Percentiles rank a stretch among this genome's conserved stretches.
phyloP scores from a whole-genome alignment of 2,113 vertebrate genomes.

The Ranitomeya imitator region DNA sequence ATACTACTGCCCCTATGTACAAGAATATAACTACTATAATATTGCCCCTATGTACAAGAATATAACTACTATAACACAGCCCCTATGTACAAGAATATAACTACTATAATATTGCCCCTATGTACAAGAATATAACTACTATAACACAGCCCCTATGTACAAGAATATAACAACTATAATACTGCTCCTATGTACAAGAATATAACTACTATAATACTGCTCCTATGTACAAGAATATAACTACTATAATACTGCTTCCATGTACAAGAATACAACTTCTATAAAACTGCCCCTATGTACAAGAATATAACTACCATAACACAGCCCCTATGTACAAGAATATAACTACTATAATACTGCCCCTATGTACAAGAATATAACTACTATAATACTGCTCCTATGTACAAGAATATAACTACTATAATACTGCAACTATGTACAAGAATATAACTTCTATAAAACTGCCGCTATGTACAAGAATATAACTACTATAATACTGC shows the following conservation, averaged over 20 bases:
- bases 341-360: neutral
- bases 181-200: neutral
- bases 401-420: slow-evolving; percentile 7
- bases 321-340: neutral
- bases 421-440: neutral
- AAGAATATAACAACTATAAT: slow-evolving; percentile 2
- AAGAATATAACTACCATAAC: slow-evolving; percentile 5
- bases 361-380: neutral
- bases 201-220: slow-evolving; percentile 7
- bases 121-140: too few relatives aligned
- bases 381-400: slow-evolving; percentile 3
- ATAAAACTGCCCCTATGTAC: neutral
- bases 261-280: slow-evolving; percentile 2
- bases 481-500: too few relatives aligned
- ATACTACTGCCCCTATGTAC: too few relatives aligned
- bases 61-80: too few relatives aligned
- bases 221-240: neutral
- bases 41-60: too few relatives aligned
- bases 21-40: too few relatives aligned
- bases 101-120: neutral
- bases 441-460: too few relatives aligned
- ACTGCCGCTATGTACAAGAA: too few relatives aligned
- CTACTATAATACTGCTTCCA: neutral
- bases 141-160: neutral
- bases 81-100: neutral